Percentiles rank a stretch among this genome's conserved stretches.
Evolutionary conservation across 2,888 invertebrate genomes (phyloP).

Genomic region (Trilocha varians): DNA sequence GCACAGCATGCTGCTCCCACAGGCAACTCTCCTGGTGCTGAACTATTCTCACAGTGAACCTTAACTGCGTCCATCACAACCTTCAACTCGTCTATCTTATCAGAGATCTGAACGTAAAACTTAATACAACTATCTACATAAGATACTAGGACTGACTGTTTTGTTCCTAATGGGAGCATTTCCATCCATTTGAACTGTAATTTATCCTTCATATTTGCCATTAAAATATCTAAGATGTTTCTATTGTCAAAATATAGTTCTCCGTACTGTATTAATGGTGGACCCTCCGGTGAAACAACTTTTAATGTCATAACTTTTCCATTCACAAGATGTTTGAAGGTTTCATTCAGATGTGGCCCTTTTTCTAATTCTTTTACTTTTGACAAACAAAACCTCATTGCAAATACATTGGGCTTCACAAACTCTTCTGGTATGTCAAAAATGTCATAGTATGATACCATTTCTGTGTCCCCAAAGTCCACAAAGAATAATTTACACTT

Average conservation of each 20-base stretch:
- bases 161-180: constrained; percentile 42
- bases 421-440: constrained; percentile 83
- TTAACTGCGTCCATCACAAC: constrained; percentile 79
- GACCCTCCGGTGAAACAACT: constrained; percentile 79
- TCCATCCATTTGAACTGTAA: constrained; percentile 53
- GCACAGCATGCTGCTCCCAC: constrained; percentile 83
- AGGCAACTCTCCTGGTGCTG: constrained; percentile 59
- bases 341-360: constrained; percentile 75
- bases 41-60: constrained; percentile 69
- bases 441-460: constrained; percentile 79
- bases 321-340: constrained; percentile 79
- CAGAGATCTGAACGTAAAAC: constrained; percentile 82
- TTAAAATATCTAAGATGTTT: constrained; percentile 74
- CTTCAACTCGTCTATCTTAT: constrained; percentile 73
- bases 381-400: constrained; percentile 81
- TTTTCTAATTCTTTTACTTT: constrained; percentile 78
- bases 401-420: constrained; percentile 81
- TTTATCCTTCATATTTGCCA: constrained; percentile 51
- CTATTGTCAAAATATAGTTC: constrained; percentile 76
- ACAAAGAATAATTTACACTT: constrained; percentile 85
- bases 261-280: constrained; percentile 83
- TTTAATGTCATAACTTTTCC: constrained; percentile 76
- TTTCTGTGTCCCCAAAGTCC: constrained; percentile 85
- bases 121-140: constrained; percentile 80
- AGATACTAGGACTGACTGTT: constrained; percentile 73